Conservation (phyloP, 2,113 vertebrate species). For the Aix galericulata region DNA sequence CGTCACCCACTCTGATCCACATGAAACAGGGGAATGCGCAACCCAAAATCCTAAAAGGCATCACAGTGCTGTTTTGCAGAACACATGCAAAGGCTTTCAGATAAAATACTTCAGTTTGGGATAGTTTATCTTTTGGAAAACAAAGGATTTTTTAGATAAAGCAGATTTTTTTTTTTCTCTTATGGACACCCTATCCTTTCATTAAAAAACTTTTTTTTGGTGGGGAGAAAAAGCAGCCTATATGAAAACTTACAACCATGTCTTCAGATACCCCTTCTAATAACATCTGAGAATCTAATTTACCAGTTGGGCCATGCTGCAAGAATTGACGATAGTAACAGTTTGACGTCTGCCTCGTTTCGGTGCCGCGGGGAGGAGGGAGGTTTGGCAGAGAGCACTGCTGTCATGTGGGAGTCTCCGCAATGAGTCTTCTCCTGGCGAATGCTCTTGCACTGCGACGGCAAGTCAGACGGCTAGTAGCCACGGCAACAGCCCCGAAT, state of each 20-base stretch:
- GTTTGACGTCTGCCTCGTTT: conserved; percentile 62
- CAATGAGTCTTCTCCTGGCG: conserved; percentile 64
- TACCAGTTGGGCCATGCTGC: background rate
- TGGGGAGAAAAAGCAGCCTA: background rate
- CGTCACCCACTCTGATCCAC: background rate
- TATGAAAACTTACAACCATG: conserved; percentile 1
- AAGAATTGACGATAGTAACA: conserved; percentile 55
- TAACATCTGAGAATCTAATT: conserved; percentile 37
- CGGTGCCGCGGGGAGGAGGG: background rate
- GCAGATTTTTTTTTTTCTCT: background rate
- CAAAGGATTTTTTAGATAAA: background rate
- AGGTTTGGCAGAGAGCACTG: conserved; percentile 53
- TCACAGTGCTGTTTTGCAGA: background rate
- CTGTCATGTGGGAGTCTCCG: conserved; percentile 56
- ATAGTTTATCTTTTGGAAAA: background rate
- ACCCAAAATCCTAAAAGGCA: background rate
- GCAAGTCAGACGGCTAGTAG: conserved; percentile 65
- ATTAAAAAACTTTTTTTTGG: background rate
- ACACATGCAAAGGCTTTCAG: background rate
- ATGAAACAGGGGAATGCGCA: background rate
- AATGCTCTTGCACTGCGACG: conserved; percentile 47
- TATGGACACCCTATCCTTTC: background rate
- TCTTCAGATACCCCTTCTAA: conserved; percentile 15
- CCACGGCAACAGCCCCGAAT: conserved; percentile 58
- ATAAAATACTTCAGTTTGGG: background rate